A percentile compares a stretch with the other conserved stretches of the same genome.
Evolutionary conservation across 2,888 invertebrate genomes (phyloP).

Genomic region (Nebria salina): DNA sequence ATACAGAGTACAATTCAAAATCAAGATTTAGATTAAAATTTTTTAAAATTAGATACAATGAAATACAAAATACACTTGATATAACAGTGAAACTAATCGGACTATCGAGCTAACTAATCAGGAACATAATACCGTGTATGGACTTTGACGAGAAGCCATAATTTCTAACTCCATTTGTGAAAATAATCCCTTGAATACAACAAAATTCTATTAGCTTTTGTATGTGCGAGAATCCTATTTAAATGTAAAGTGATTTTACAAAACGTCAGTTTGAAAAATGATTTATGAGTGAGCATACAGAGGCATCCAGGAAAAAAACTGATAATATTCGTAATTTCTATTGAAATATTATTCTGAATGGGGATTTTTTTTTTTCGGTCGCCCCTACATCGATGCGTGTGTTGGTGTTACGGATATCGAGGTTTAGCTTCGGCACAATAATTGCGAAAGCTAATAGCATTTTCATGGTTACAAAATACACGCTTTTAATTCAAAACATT

Average conservation of each 20-base stretch:
- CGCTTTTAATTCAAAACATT: slow-evolving; percentile 11
- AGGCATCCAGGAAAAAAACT: not conserved
- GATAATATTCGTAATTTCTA: slow-evolving; percentile 1
- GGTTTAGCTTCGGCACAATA: not conserved
- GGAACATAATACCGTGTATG: not conserved
- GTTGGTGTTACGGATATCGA: slow-evolving; percentile 8
- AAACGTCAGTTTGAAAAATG: not conserved
- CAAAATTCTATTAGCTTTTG: not conserved
- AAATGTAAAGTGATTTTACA: not conserved
- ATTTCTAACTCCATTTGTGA: not conserved
- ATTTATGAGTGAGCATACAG: not conserved
- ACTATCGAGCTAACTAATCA: not conserved
- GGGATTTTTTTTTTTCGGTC: not conserved
- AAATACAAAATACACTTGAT: too few species aligned
- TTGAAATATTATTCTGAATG: not conserved
- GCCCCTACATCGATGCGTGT: not conserved
- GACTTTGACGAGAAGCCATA: not conserved
- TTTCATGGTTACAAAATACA: slow-evolving; percentile 12
- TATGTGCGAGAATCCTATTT: not conserved
- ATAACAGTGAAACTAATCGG: too few species aligned
- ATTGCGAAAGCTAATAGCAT: slow-evolving; percentile 17
- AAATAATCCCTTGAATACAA: not conserved
- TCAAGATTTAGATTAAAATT: too few species aligned
- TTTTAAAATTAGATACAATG: too few species aligned
- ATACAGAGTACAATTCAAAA: too few species aligned